Percentiles rank a stretch among this genome's conserved stretches.
These are phyloP conservation scores for Sialis lutaria DNA, from an alignment of 2,888 invertebrate genomes.

Conservation along the genomic window DNA sequence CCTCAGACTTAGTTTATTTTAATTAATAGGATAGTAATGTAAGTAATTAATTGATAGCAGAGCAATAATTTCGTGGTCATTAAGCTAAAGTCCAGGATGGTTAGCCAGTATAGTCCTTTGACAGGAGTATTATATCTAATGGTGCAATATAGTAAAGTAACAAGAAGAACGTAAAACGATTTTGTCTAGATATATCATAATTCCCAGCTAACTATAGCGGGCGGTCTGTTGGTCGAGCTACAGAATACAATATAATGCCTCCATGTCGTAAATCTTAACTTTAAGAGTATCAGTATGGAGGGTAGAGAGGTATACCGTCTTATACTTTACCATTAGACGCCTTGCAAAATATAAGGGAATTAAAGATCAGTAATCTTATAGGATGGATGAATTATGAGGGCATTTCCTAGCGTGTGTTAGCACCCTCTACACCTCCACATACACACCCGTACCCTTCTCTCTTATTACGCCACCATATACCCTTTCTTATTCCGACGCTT, in stretches of 20 bases:
- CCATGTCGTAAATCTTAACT: slow-evolving; percentile 52
- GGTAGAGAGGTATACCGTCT: slow-evolving; percentile 28
- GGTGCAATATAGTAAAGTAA: too few species aligned
- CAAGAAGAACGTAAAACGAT: not conserved
- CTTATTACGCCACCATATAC: too few species aligned
- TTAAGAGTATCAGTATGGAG: slow-evolving; percentile 33
- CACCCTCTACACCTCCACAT: slow-evolving; percentile 8
- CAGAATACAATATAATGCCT: slow-evolving; percentile 40
- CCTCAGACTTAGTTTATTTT: too few species aligned
- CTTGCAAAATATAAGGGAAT: slow-evolving; percentile 37
- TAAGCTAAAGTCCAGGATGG: too few species aligned
- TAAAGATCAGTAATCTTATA: slow-evolving; percentile 61
- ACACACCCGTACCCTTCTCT: too few species aligned
- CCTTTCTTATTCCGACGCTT: too few species aligned
- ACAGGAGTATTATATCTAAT: too few species aligned
- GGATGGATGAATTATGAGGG: slow-evolving; percentile 48
- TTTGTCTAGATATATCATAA: not conserved
- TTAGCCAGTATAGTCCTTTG: too few species aligned
- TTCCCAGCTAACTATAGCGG: not conserved
- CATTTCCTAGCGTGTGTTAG: slow-evolving; percentile 22
- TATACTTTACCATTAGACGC: too few species aligned
- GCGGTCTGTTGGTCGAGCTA: slow-evolving; percentile 26
- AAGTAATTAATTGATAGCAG: too few species aligned
- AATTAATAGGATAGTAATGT: too few species aligned
- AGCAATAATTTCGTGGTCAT: too few species aligned